A percentile compares a stretch with the other conserved stretches of the same genome.
These are phyloP conservation scores for Oceanodroma tethys DNA, from an alignment of 2,113 vertebrate genomes.

Conservation along the genomic window DNA sequence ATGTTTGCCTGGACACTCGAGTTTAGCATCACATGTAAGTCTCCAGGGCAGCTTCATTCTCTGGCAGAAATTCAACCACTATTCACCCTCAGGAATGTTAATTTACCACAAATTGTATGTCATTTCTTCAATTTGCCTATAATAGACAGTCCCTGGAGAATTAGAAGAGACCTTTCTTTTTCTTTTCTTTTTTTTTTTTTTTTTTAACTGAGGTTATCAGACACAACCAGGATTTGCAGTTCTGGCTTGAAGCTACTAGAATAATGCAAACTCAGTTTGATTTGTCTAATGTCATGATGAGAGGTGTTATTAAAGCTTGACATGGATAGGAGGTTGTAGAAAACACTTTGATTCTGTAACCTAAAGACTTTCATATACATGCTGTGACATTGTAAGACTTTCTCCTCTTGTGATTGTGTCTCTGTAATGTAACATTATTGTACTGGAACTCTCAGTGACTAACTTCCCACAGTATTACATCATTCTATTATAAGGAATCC, in stretches of 20 bases:
- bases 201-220: not conserved
- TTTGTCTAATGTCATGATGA: not conserved
- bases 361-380: not conserved
- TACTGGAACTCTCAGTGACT: not conserved
- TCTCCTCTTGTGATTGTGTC: not conserved
- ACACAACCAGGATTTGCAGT: not conserved
- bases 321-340: not conserved
- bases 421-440: not conserved
- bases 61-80: not conserved
- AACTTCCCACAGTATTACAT: constrained; percentile 18
- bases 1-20: not conserved
- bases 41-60: not conserved
- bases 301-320: not conserved
- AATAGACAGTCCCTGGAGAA: not conserved
- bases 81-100: not conserved
- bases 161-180: not conserved
- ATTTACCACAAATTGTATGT: not conserved
- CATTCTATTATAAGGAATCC: constrained; percentile 6
- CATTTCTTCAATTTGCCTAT: not conserved
- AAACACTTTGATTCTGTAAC: constrained; percentile 10
- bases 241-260: not conserved
- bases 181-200: too few species aligned
- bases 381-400: not conserved
- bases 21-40: not conserved
- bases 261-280: not conserved